Base-by-base conservation (phyloP, 1,140 invertebrate species). In the Galleria mellonella region DNA sequence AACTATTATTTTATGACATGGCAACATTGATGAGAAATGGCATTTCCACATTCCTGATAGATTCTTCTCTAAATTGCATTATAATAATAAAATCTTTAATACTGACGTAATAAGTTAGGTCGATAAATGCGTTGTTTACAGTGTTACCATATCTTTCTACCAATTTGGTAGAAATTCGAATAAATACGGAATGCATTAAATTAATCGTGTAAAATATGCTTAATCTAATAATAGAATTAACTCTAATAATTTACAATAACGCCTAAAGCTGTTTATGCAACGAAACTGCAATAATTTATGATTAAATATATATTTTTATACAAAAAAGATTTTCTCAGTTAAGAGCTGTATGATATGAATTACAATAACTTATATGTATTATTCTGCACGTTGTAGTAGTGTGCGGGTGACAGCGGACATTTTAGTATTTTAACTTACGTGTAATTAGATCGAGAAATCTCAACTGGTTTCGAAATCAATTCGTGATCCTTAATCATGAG, bases 141-240 rank as follows among this genome's bases (percentile, higher is more conserved):
- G 40, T 54, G 40, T 39, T 54, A 59, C 31, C 43, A 55, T 51
- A 59, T 32, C 51, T 48, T 47, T 23, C 46, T 65, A 63, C 55
- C 43, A 51, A 48, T 51, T 36, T 39, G 54, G 60, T 60, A 68
- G 62, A 51, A 63, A 67, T 10, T 27, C n/a, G n/a, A 45, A 72
- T 76, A 73, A 73, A 75, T 72, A 52, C 55, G 65, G 67, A 76
- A 73, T 76, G 70, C 61, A 53, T 44, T 59, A 67, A 43, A 35
- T 55, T 43, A 48, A 51, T 32, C 43, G 28, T 55, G 32, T 40
- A 55, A 53, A 32, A n/a, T 42, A 9, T 32, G 46, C 47, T 48
- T 63, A 66, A 59, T 51, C 56, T 62, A 55, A 47, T 38, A 32
- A 42, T 36, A 27, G 17, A 43, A 51, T 59, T 73, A 65, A 31